Base-by-base conservation (phyloP, 2,797 vertebrate species). In the Lithobates pipiens region DNA sequence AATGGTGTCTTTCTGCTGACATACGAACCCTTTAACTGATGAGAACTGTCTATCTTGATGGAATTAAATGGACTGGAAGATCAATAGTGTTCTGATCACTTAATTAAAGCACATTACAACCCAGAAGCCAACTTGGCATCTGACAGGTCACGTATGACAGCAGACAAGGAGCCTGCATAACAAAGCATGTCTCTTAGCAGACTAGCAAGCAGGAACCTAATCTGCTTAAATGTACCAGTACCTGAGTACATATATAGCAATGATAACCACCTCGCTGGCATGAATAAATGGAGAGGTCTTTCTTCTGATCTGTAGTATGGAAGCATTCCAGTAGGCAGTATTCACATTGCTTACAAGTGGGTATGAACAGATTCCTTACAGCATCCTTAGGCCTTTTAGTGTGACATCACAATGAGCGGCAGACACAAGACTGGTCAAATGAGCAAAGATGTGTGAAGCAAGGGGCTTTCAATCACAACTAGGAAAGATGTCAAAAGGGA, bases 41-140 rank as follows among this genome's bases (percentile, higher is more conserved):
- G 57, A 69, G 71, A 57, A 65, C 73, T 57, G 77, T 0, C 85
- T 0, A 61, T 85, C 81, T 79, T 77, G 67, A 79, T 86, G 85
- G 18, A 79, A 0, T 83, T 34, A 78, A 36, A 71, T 18, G 82
- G 75, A 34, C 27, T 69, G 46, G 3, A 85, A 88, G 88, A 86
- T 80, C 85, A 68, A 80, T 11, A 32, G n/a, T 32, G 18, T 65
- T 88, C 2, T 84, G 78, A 87, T 81, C 88, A 86, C 65, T 87
- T 76, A 78, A 88, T 88, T 88, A 85, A 81, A 71, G 32, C 61
- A 63, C 81, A 83, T 83, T 87, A 82, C 46, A 72, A 63, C 13
- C 46, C 39, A 87, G 71, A 67, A 78, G 72, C 23, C 76, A n/a
- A 21, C 63, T 50, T 75, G 83, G 57, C 70, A 72, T 50, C 77